Percentiles rank a stretch among this genome's conserved stretches.
Conservation (phyloP, 2,888 invertebrate genomes). For the Lathronympha strigana region DNA sequence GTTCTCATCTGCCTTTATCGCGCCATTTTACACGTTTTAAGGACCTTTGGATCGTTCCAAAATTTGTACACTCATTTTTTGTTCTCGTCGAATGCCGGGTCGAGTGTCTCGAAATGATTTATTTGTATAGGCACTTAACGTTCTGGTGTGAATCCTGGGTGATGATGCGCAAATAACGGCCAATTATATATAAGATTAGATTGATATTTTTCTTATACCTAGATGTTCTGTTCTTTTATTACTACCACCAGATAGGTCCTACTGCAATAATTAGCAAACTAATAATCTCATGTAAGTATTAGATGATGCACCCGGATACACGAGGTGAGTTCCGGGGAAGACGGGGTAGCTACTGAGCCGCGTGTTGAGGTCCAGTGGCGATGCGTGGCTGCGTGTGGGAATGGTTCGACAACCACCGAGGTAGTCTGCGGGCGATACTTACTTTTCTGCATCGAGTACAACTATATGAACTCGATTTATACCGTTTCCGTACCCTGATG, state of each 20-base stretch:
- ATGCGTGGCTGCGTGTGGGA: conserved; percentile 4
- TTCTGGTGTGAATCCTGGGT: conserved; percentile 54
- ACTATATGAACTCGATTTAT: conserved; percentile 20
- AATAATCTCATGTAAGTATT: background rate
- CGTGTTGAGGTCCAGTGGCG: background rate
- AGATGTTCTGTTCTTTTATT: too few species aligned
- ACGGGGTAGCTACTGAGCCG: background rate
- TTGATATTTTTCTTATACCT: background rate
- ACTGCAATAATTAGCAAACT: too few species aligned
- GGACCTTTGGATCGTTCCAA: conserved; percentile 65
- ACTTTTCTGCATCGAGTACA: conserved; percentile 28
- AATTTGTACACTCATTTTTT: conserved; percentile 74
- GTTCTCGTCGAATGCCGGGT: conserved; percentile 68
- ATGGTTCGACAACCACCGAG: background rate
- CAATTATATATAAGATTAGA: conserved; percentile 21
- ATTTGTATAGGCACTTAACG: conserved; percentile 74
- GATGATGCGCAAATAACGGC: conserved; percentile 57
- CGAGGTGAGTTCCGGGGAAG: background rate
- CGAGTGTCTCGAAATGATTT: conserved; percentile 75
- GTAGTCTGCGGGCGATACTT: conserved; percentile 32
- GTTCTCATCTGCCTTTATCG: conserved; percentile 53
- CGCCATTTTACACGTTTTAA: conserved; percentile 73
- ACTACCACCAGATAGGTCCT: too few species aligned
- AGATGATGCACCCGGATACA: background rate
- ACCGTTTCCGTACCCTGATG: conserved; percentile 24